Evolutionary conservation across 1,140 invertebrate species (phyloP), one percentile per base, ranked within the genome.

Genomic region (Neelides sp.): DNA sequence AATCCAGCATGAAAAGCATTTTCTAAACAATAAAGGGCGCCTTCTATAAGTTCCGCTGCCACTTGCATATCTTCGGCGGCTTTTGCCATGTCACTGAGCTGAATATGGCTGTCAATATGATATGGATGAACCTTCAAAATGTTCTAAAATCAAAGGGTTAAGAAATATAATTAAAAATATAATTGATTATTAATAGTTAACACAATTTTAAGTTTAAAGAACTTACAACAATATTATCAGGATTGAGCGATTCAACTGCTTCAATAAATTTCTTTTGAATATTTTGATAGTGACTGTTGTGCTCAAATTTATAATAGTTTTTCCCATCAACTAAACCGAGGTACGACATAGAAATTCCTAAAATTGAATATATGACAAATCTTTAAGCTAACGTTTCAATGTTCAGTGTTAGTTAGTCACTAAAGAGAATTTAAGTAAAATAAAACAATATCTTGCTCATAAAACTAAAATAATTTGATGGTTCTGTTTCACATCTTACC

Each of bases 81-180:
- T 50, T 77, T 76, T 63, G 80, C 86, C 13, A 89, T 71, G 62
- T 89, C 85, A 54, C 83, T 82, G 39, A 92, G 69, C 66, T 92
- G 88, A 22, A 91, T 74, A n/a, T 92, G 69, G 0, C 80, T 71
- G 64, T 94, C 87, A 4, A 91, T 77, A 59, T 91, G 84, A 64
- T 84, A 87, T 0, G 82, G 80, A 67, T 84, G 74, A 19, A 74
- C 65, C 60, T 84, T 80, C n/a, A 86, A 71, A 36, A 91, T 75
- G 43, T 66, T 72, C 79, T 82, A 61, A 35, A 72, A 72, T 23
- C 35, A 48, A 52, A 62, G 35, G 46, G 19, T 37, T 2, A 13
- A n/a, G 36, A 32, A 44, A 40, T 10, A 42, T 23, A 17, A 55
- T 24, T 30, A 41, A 48, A n/a, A 40, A 45, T 58, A 54, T 52